Evolutionary conservation across 64 coral and sea anemone genomes (phyloP), one percentile per base, ranked within the genome.

Genomic region (Actinia tenebrosa): DNA sequence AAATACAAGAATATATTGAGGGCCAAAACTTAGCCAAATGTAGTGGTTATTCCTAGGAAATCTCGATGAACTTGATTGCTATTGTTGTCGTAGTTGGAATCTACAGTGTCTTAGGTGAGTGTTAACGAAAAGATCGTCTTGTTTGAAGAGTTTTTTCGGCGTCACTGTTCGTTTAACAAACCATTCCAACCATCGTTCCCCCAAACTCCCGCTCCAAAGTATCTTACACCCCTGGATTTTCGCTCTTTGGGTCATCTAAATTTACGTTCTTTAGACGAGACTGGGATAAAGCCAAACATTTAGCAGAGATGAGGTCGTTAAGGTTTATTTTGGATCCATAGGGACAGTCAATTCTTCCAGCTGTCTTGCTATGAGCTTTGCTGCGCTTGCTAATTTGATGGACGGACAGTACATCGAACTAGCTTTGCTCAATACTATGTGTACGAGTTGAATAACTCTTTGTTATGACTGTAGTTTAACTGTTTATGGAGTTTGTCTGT

Each of bases 1-100:
- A 11, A 42, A 75, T 42, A 9, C 69, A 75, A 58, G 83, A 20
- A 64, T 85, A 37, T 37, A 63, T 62, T 85, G 3, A 85, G 7
- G 25, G 62, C 56, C 54, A 85, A 85, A 64, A 85, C 16, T 85
- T n/a, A 45, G 18, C 60, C 83, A 58, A 85, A 85, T 85, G 83
- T 85, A 85, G 83, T 62, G 20, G 22, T 62, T 37, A 18, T 30
- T 22, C 45, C 9, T 85, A 85, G 83, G 23, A 37, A 10, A 44
- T 64, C 83, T 64, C 45, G 83, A 85, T 85, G 83, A 59, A 64
- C 63, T 56, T 59, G 16, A 23, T 85, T 64, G 14, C 42, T 64
- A 19, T 61, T 16, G 62, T 85, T 45, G n/a, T n/a, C 54, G 60
- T 85, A 11, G 53, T 64, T 43, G 83, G 83, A 62, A 42, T 61